Evolutionary conservation across 2,888 invertebrate species (phyloP), one percentile per base, ranked within the genome.

Genomic region (Parnassius apollo): DNA sequence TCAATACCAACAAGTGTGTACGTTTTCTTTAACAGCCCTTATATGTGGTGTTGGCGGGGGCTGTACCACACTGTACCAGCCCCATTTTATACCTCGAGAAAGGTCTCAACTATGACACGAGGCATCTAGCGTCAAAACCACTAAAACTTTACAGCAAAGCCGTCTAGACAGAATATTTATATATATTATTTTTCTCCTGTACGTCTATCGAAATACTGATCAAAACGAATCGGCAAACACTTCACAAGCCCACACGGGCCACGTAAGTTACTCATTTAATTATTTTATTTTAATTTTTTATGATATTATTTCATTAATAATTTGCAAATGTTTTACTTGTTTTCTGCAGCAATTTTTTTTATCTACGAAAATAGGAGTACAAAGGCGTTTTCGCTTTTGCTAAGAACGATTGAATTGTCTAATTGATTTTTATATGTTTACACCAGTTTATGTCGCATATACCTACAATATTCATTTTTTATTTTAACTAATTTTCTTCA

Each of bases 51-150:
- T 82, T 75, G 79, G 78, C 72, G 82, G 78, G 80, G 81, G 84
- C 69, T 85, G 91, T 91, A 85, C 89, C 91, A 82, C 82, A 87
- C 88, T 82, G 91, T 91, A 84, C 88, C 91, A 60, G 64, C 49
- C 42, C 13, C 57, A 57, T 13, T 60, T 52, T 59, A 60, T 45
- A 59, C 55, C 51, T 45, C 59, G 42, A 59, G 52, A 56, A 57
- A 59, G 63, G 63, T 63, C 46, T 63, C 59, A 63, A 59, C 63
- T 63, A 63, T 63, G 83, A 88, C 88, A 87, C 89, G 81, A 75
- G 77, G 76, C 81, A 76, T 77, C 81, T 82, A 83, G 87, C 88
- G 86, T 83, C 86, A 85, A 88, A 87, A 86, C 88, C 84, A 86
- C 82, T 86, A 83, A 85, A 86, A 83, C 71, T 80, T 81, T 78